Evolutionary conservation across 92 coral and sea anemone species (phyloP).

Genomic region (Bergia puertoricense): DNA sequence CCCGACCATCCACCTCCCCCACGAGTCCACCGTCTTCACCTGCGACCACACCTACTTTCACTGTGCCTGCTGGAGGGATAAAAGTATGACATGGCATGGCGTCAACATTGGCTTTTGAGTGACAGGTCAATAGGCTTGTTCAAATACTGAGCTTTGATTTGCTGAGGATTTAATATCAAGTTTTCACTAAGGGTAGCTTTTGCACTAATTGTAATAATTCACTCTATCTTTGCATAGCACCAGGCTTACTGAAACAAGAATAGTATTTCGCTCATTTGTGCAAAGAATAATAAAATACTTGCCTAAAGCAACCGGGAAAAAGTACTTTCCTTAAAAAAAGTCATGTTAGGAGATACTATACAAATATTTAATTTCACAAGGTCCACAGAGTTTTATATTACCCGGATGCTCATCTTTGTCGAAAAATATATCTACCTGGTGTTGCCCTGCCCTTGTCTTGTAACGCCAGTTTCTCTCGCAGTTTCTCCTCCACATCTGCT

Average conservation of each 20-base stretch:
- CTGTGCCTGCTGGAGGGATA: slow-evolving; percentile 50
- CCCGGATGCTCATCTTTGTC: too few relatives aligned
- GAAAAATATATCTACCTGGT: slow-evolving; percentile 44
- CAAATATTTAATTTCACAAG: neutral
- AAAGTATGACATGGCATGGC: neutral
- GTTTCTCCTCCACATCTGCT: slow-evolving; percentile 76
- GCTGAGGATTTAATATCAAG: too few relatives aligned
- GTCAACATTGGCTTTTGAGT: neutral
- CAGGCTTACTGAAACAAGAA: too few relatives aligned
- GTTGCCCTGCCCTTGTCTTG: slow-evolving; percentile 70
- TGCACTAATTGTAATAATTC: too few relatives aligned
- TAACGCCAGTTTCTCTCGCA: slow-evolving; percentile 74
- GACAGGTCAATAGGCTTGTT: neutral
- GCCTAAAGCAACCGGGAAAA: too few relatives aligned
- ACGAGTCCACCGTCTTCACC: slow-evolving; percentile 79
- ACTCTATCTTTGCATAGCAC: too few relatives aligned
- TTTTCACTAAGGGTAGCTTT: too few relatives aligned
- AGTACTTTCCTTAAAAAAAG: too few relatives aligned
- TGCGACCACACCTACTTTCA: slow-evolving; percentile 50
- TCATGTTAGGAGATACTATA: too few relatives aligned
- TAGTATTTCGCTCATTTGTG: too few relatives aligned
- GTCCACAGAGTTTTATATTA: neutral
- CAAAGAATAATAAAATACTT: too few relatives aligned
- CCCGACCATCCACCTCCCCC: slow-evolving; percentile 97
- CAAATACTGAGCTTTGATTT: neutral